Conservation (phyloP, 2,113 vertebrate species). For the Platichthys flesus region DNA sequence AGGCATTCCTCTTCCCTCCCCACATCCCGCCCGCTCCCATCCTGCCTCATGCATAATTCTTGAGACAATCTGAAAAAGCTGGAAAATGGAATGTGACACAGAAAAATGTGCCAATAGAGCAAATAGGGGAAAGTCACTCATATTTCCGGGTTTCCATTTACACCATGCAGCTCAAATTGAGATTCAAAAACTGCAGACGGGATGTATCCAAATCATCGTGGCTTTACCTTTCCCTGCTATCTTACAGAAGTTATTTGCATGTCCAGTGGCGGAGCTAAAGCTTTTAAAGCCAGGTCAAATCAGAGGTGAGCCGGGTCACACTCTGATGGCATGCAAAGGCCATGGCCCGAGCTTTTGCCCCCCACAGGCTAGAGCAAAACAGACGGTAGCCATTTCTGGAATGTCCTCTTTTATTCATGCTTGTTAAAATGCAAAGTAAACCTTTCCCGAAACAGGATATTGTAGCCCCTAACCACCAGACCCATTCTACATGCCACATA, state of each 20-base stretch:
- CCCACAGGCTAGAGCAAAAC: constrained; percentile 66
- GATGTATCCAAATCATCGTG: constrained; percentile 20
- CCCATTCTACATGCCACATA: constrained; percentile 73
- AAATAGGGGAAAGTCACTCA: constrained; percentile 49
- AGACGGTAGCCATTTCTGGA: constrained; percentile 81
- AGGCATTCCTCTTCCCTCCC: constrained; percentile 55
- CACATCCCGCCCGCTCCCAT: constrained; percentile 12
- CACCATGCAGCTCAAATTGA: constrained; percentile 26
- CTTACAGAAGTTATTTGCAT: constrained; percentile 34
- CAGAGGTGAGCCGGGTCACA: constrained; percentile 70
- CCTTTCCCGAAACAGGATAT: constrained; percentile 83
- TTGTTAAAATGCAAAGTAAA: constrained; percentile 84
- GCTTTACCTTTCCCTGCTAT: constrained; percentile 22
- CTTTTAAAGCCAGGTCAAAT: constrained; percentile 69
- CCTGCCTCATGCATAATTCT: constrained; percentile 67
- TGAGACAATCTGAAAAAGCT: constrained; percentile 46
- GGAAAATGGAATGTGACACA: constrained; percentile 48
- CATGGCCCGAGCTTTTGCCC: constrained; percentile 58
- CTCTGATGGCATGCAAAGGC: constrained; percentile 68
- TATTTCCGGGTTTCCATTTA: constrained; percentile 47
- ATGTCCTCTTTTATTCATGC: constrained; percentile 82
- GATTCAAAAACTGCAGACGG: constrained; percentile 21
- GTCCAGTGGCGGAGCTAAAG: constrained; percentile 54
- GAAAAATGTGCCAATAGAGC: constrained; percentile 51
- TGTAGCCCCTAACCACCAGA: constrained; percentile 79